Evolutionary conservation across 2,888 invertebrate genomes (phyloP).

Genomic region (Barypeithes pellucidus): DNA sequence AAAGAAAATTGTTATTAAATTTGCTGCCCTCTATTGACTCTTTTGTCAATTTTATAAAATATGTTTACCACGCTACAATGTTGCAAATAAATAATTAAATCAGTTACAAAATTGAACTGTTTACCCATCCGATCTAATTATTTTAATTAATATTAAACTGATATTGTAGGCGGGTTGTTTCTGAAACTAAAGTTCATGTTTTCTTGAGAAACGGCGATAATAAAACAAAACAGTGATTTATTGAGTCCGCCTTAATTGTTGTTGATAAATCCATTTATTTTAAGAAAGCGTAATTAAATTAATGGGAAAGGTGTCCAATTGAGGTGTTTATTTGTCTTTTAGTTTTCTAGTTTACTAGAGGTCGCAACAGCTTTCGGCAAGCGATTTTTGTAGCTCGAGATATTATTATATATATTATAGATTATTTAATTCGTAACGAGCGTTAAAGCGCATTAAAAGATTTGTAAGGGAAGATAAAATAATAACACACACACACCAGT

Average conservation of each 20-base stretch:
- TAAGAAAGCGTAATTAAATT: not conserved
- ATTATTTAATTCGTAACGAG: too few species aligned
- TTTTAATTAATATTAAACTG: constrained; percentile 15
- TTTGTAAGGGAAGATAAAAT: too few species aligned
- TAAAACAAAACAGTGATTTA: constrained; percentile 8
- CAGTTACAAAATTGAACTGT: constrained; percentile 15
- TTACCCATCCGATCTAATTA: constrained; percentile 14
- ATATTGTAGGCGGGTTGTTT: constrained; percentile 15
- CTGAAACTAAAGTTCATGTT: constrained; percentile 25
- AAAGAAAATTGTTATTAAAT: too few species aligned
- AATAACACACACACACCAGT: too few species aligned
- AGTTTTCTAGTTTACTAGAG: not conserved
- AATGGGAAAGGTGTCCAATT: not conserved
- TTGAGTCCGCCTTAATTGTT: not conserved
- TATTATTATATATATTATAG: too few species aligned
- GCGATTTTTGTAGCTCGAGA: too few species aligned
- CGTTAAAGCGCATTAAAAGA: too few species aligned
- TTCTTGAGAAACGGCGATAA: constrained; percentile 12
- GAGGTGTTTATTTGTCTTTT: not conserved
- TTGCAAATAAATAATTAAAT: constrained; percentile 2
- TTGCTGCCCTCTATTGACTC: too few species aligned
- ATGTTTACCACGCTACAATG: not conserved
- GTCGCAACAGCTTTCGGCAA: too few species aligned
- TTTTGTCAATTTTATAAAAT: not conserved
- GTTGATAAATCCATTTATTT: constrained; percentile 14